Evolutionary conservation across 1,140 invertebrate genomes (phyloP), one percentile per base, ranked within the genome.

Genomic region (Pseudomyrmex concolor): DNA sequence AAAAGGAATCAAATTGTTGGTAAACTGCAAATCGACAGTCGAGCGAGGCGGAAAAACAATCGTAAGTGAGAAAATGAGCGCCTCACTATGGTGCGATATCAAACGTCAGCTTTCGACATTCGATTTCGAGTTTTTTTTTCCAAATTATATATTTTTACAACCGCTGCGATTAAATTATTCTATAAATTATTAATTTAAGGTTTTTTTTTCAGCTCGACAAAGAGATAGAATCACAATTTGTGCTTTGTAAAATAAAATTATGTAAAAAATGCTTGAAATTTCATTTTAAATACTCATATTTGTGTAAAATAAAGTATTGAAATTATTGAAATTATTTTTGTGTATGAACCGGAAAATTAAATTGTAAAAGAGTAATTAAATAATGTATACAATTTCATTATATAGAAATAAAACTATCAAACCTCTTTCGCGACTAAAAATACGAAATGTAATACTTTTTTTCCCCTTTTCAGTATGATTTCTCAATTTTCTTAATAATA

Each of bases 1-100:
- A 80, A 71, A 72, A 51, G 86, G 59, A 54, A 87, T 87, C 73
- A 67, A 78, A 73, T 73, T 80, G 73, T 73, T 70, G 51, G 68
- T 73, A 84, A 34, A 80, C 59, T 80, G 63, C 76, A 73, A 77
- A 63, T 76, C 17, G 83, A 76, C 70, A 64, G 74, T 17, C 66
- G 59, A 60, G 55, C 19, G 17, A 48, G 48, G 48, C 43, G n/a
- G n/a, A 83, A 82, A 82, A 76, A 67, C 19, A 22, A 71, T 34
- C 5, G 43, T 43, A 17, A 73, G 34, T 51, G 22, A 59, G 13
- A 34, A 71, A 22, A 2, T 1, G 12, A 74, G 7, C 64, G 12
- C 12, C 4, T 34, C 25, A 19, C n/a, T n/a, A 50, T 51, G 34
- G 34, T 7, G 34, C 34, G 50, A 10, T 51, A 51, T 51, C 50